Conservation (phyloP, 2,797 vertebrate species). For the Rhinoraja longicauda region DNA sequence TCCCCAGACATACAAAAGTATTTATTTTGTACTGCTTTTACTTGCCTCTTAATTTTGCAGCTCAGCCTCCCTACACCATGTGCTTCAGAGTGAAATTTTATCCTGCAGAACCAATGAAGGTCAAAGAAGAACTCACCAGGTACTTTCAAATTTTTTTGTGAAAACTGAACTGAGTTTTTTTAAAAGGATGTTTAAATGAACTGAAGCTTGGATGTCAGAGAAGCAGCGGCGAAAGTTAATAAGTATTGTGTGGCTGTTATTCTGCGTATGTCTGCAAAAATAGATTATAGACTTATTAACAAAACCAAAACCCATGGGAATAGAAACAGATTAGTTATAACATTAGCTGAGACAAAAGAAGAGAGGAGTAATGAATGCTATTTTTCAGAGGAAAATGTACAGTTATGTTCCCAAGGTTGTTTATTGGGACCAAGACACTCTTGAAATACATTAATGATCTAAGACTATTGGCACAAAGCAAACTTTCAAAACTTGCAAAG, state of each 20-base stretch:
- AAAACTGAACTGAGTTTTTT: not conserved
- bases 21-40: conserved; percentile 53
- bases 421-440: not conserved
- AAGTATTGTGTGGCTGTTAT: not conserved
- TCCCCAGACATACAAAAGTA: conserved; percentile 35
- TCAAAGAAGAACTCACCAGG: conserved; percentile 98
- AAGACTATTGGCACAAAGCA: not conserved
- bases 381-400: not conserved
- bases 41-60: conserved; percentile 68
- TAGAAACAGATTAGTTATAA: not conserved
- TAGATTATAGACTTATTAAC: not conserved
- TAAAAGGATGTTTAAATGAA: conserved; percentile 3
- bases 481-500: not conserved
- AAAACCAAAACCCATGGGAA: not conserved
- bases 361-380: not conserved
- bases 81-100: conserved; percentile 99
- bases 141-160: conserved; percentile 56
- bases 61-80: conserved; percentile 93
- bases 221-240: not conserved
- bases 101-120: conserved; percentile 92
- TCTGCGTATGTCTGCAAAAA: not conserved
- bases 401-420: not conserved
- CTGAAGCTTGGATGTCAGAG: not conserved
- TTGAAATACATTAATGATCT: not conserved
- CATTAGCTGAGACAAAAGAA: not conserved